Conservation (phyloP, 2,888 invertebrate genomes). For the Rhodophaea formosa region DNA sequence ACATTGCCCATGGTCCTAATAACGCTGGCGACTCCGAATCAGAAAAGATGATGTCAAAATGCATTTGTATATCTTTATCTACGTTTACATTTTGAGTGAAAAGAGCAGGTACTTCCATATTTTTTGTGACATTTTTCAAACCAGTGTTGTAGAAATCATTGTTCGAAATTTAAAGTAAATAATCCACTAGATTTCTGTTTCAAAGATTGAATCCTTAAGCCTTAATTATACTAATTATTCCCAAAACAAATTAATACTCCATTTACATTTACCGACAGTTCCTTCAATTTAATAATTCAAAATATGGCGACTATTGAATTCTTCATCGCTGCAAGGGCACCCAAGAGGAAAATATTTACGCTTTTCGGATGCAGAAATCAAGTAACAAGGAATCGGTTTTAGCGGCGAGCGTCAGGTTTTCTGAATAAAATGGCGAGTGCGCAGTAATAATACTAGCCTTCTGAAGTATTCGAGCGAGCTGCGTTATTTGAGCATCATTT, state of each 20-base stretch:
- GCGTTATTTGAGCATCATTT: constrained; percentile 37
- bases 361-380: constrained; percentile 80
- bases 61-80: too few relatives aligned
- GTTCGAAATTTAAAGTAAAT: constrained; percentile 18
- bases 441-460: constrained; percentile 68
- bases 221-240: constrained; percentile 3
- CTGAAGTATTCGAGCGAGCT: constrained; percentile 52
- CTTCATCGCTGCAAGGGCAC: constrained; percentile 67
- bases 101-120: too few relatives aligned
- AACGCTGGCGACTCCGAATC: too few relatives aligned
- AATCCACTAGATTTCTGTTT: constrained; percentile 17
- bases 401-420: constrained; percentile 66
- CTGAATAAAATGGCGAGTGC: constrained; percentile 69
- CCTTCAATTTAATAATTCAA: constrained; percentile 62
- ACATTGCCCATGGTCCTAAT: too few relatives aligned
- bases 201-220: background rate
- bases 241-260: constrained; percentile 13
- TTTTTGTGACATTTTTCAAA: too few relatives aligned
- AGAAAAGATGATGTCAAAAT: too few relatives aligned
- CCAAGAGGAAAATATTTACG: constrained; percentile 78
- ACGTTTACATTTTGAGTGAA: too few relatives aligned
- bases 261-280: constrained; percentile 38
- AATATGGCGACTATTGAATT: constrained; percentile 63
- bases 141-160: constrained; percentile 29
- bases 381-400: constrained; percentile 81